phyloP scores from a whole-genome alignment of 2,113 vertebrate genomes.

The Rhadina sibilatrix region DNA sequence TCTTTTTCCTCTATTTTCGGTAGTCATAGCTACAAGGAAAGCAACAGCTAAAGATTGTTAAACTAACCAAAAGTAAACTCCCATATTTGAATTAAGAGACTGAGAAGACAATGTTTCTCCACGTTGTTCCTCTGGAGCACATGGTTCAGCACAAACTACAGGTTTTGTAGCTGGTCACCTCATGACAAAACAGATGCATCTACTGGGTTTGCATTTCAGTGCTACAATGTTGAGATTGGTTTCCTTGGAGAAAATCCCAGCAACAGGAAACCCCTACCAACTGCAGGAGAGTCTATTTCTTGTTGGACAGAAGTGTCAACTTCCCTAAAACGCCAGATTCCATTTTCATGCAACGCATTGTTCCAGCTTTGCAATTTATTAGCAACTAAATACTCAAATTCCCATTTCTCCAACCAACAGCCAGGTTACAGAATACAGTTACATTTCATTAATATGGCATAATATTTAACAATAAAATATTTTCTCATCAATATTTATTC shows the following conservation, averaged over 20 bases:
- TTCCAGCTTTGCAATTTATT: not conserved
- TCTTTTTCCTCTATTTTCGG: not conserved
- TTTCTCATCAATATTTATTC: not conserved
- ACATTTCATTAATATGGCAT: not conserved
- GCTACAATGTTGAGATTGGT: not conserved
- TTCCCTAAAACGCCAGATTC: not conserved
- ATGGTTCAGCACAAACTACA: not conserved
- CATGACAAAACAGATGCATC: not conserved
- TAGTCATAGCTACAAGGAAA: not conserved
- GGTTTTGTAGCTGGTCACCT: not conserved
- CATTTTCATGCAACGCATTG: not conserved
- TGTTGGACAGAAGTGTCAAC: not conserved
- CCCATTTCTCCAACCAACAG: not conserved
- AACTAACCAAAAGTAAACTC: not conserved
- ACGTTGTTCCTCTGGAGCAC: not conserved
- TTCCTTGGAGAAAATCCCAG: not conserved
- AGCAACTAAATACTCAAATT: not conserved
- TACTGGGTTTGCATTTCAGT: not conserved
- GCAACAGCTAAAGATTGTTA: not conserved
- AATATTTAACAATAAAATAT: not conserved
- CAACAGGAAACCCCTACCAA: not conserved
- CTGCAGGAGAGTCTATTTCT: not conserved
- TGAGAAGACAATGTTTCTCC: not conserved
- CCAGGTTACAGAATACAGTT: not conserved
- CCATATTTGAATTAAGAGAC: not conserved